A percentile compares a stretch with the other conserved stretches of the same genome.
These are phyloP conservation scores for Acanthisitta chloris DNA, from an alignment of 2,113 vertebrate genomes.

Conservation along the genomic window DNA sequence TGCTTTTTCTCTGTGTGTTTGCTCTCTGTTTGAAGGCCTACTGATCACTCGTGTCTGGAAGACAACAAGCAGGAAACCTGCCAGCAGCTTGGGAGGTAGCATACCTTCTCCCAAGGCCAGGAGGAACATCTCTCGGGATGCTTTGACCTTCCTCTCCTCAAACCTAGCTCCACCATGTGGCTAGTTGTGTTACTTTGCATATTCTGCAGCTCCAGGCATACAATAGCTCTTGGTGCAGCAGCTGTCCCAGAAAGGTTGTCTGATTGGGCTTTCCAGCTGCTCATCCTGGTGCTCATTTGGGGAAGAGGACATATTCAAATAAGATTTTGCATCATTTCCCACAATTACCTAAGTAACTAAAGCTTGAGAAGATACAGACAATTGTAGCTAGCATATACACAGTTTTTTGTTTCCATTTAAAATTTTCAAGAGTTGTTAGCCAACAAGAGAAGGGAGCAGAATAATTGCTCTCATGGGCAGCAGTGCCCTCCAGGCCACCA, in stretches of 20 bases:
- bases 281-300: background rate
- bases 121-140: background rate
- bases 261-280: background rate
- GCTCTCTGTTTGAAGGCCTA: background rate
- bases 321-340: background rate
- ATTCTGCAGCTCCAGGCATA: rapidly evolving
- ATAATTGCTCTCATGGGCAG: background rate
- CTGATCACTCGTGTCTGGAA: background rate
- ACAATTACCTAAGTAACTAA: background rate
- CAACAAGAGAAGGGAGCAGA: too few species aligned
- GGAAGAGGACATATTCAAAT: background rate
- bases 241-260: background rate
- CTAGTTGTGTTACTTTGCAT: background rate
- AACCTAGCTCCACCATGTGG: conserved; percentile 7
- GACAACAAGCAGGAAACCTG: background rate
- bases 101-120: background rate
- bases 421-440: background rate
- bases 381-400: background rate
- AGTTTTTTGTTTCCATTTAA: background rate
- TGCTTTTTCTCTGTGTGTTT: background rate
- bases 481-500: background rate
- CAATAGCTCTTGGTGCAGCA: background rate
- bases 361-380: background rate
- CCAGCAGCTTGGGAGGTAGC: background rate
- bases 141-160: background rate